These are phyloP conservation scores for Melolontha melolontha DNA, from an alignment of 2,888 invertebrate genomes.

Conservation along the genomic window DNA sequence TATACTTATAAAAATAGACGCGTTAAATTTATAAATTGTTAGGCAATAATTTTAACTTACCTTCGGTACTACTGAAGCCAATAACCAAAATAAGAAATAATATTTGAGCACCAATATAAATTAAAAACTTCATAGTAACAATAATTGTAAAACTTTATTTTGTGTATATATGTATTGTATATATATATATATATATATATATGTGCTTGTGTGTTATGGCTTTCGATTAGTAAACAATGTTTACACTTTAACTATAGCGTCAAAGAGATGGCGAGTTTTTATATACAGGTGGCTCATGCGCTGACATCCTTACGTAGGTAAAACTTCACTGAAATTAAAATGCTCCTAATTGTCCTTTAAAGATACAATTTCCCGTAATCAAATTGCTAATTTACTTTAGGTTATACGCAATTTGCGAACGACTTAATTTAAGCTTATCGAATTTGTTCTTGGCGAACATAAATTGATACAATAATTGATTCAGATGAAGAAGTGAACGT, in stretches of 20 bases:
- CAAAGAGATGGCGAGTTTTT: conserved; percentile 39
- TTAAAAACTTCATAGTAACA: conserved; percentile 22
- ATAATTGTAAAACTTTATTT: background rate
- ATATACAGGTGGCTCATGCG: conserved; percentile 40
- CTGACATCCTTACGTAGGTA: conserved; percentile 36
- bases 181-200: conserved; percentile 15
- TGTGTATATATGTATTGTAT: background rate
- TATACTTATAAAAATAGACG: no score
- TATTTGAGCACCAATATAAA: conserved; percentile 18
- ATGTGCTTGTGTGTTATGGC: conserved; percentile 1
- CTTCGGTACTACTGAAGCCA: conserved; percentile 19
- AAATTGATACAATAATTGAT: no score
- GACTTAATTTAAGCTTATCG: no score
- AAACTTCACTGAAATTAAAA: conserved; percentile 29
- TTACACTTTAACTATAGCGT: conserved; percentile 37
- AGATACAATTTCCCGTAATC: conserved; percentile 16
- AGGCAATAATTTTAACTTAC: conserved; percentile 4
- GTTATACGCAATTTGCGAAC: background rate
- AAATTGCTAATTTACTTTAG: conserved; percentile 6
- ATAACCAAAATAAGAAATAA: conserved; percentile 9
- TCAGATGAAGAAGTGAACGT: no score
- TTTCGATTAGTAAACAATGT: conserved; percentile 41
- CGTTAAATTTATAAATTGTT: no score
- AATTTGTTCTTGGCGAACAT: no score
- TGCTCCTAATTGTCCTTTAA: conserved; percentile 14